Evolutionary conservation across 1,140 invertebrate genomes (phyloP), one percentile per base, ranked within the genome.

Genomic region (Apis florea): DNA sequence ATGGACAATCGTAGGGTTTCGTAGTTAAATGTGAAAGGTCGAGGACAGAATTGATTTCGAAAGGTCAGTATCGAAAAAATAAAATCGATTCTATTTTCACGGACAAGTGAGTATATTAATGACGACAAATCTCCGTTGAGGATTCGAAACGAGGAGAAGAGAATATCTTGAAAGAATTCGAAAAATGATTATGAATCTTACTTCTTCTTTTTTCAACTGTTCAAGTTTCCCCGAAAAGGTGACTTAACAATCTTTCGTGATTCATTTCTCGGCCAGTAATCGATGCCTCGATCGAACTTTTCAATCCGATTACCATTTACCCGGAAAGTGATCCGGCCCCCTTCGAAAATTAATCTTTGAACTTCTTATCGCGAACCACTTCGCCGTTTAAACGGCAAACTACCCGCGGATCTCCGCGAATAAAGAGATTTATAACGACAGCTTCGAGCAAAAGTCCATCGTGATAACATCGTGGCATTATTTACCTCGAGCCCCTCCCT

Each of bases 231-330:
- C 11, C 12, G 5, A 4, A 15, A 24, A 19, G 15, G 17, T n/a
- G 49, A 40, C 47, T 19, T 11, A 5, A 1, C 15, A 9, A n/a
- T 19, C 67, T 26, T 79, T 70, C 53, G 58, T 54, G 59, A 64
- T 79, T 72, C 77, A 64, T 72, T 63, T 59, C 69, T 47, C 21
- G 0, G n/a, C 51, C n/a, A n/a, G 40, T 79, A 64, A 79, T 73
- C 69, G 73, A 73, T 24, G 21, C 68, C 76, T 84, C 21, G 53
- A 58, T 51, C 49, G 70, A 84, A 85, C 84, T 85, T 82, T 40
- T 85, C 82, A 82, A 85, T 85, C 83, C 74, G 83, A 85, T 85
- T 81, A 82, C 59, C 78, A 17, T 69, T 66, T 49, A 58, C 58
- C 63, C 78, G 73, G 68, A 73, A 40, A 82, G 75, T 81, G 73